Evolutionary conservation across 1,140 invertebrate species (phyloP), one percentile per base, ranked within the genome.

Genomic region (Gonioctena quinquepunctata): DNA sequence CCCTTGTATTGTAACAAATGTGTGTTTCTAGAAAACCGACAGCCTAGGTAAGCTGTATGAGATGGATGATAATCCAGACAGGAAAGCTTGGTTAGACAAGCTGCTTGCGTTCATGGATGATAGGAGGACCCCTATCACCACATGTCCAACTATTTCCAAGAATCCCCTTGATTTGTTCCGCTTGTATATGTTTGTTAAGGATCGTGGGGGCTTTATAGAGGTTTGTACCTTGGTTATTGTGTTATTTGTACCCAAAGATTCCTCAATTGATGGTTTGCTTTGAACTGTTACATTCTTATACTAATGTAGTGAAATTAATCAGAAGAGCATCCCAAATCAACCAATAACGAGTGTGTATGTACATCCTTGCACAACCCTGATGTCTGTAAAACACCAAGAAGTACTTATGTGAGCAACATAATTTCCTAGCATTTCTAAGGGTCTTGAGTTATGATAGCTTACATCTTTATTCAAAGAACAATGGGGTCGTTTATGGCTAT

Each of bases 71-170:
- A 94, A 95, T 82, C 94, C 95, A 52, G 96, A 98, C 76, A 86
- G 96, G 73, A 88, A 94, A 72, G 89, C 88, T 72, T 98, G 96
- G 92, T 87, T 99, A 72, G 96, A 98, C 84, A 93, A 96, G 83
- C 87, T 98, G 76, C 89, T 98, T 68, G 88, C 90, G 66, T 98
- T 96, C 84, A 96, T 98, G 92, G 96, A 98, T 83, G 95, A 97
- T 80, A 86, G 93, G 75, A 91, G 94, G 76, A 93, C 94, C 71
- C 95, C 96, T 52, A 95, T 99, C 75, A 94, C 94, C 66, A 92
- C 94, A 76, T 96, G 96, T 87, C 97, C 97, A 52, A 96, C 94
- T 77, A 98, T 99, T 85, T 96, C 94, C 85, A 99, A 99, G 89
- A 96, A 97, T 87, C 95, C 96, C 79, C 90, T 99, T 77, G 97